phyloP scores from a whole-genome alignment of 2,888 invertebrate species.

The Campaea margaritaria region DNA sequence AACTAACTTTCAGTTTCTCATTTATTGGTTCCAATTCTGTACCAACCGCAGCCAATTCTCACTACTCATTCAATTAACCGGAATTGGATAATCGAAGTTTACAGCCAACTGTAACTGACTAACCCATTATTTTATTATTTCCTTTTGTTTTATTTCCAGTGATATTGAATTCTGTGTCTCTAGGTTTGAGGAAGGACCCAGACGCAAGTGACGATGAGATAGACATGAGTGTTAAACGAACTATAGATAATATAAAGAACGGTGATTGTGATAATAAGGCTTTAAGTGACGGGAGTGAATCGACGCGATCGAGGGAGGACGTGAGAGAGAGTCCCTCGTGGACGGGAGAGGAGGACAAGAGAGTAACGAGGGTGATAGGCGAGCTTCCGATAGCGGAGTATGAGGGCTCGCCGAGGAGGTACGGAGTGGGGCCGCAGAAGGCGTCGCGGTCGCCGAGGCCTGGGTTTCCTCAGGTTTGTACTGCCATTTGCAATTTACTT shows the following conservation, averaged over 20 bases:
- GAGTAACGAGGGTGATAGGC: conserved; percentile 89
- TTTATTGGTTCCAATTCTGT: background rate
- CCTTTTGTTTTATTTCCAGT: conserved; percentile 65
- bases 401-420: conserved; percentile 95
- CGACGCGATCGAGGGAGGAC: conserved; percentile 68
- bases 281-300: conserved; percentile 74
- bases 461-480: conserved; percentile 91
- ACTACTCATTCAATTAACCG: conserved; percentile 6
- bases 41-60: background rate
- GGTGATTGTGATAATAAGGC: conserved; percentile 81
- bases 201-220: conserved; percentile 82
- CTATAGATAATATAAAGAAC: conserved; percentile 82
- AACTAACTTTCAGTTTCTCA: conserved; percentile 6
- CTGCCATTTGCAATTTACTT: background rate
- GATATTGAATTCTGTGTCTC: conserved; percentile 84
- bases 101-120: conserved; percentile 24
- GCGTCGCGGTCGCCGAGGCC: conserved; percentile 92
- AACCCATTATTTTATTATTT: conserved; percentile 28
- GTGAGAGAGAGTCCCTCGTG: conserved; percentile 69
- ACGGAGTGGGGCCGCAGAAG: conserved; percentile 90
- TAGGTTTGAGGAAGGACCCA: conserved; percentile 83
- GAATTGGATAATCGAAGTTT: conserved; percentile 41
- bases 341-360: conserved; percentile 72
- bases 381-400: conserved; percentile 96
- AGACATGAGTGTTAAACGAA: conserved; percentile 80